Conservation (phyloP, 1,140 invertebrate genomes). For the Micrasema minimum region DNA sequence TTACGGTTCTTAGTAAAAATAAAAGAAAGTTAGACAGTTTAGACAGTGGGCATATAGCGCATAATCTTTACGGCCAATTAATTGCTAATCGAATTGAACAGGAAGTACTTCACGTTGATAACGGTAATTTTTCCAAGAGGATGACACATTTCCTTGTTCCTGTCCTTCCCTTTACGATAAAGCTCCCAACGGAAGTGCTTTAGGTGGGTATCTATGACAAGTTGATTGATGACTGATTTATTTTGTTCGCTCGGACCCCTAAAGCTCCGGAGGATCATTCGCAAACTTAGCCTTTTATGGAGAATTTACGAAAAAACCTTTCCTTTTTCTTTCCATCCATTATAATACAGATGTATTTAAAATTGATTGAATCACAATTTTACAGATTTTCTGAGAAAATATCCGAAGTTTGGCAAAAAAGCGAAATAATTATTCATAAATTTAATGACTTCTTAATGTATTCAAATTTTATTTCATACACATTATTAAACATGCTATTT, state of each 20-base stretch:
- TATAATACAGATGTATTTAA: not conserved
- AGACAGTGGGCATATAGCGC: too few relatives aligned
- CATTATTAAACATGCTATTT: too few relatives aligned
- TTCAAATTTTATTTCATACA: too few relatives aligned
- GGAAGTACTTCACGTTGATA: too few relatives aligned
- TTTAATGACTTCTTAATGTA: too few relatives aligned
- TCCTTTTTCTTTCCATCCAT: not conserved
- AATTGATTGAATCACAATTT: not conserved
- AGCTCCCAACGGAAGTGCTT: slow-evolving; percentile 1
- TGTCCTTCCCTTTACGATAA: slow-evolving; percentile 3
- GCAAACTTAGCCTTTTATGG: not conserved
- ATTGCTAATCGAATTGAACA: too few relatives aligned
- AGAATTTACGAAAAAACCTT: not conserved
- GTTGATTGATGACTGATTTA: slow-evolving; percentile 26
- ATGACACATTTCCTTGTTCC: not conserved
- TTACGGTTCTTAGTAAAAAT: too few relatives aligned
- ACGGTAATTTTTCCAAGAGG: slow-evolving; percentile 12
- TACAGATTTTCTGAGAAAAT: not conserved
- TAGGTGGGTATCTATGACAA: slow-evolving; percentile 10
- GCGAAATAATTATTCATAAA: too few relatives aligned
- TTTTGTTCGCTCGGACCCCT: not conserved
- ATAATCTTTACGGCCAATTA: too few relatives aligned
- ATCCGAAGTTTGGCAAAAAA: too few relatives aligned
- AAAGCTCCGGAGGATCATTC: too few relatives aligned
- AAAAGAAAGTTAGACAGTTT: too few relatives aligned